Conservation (phyloP, 2,113 vertebrate species). For the Centropus bengalensis region DNA sequence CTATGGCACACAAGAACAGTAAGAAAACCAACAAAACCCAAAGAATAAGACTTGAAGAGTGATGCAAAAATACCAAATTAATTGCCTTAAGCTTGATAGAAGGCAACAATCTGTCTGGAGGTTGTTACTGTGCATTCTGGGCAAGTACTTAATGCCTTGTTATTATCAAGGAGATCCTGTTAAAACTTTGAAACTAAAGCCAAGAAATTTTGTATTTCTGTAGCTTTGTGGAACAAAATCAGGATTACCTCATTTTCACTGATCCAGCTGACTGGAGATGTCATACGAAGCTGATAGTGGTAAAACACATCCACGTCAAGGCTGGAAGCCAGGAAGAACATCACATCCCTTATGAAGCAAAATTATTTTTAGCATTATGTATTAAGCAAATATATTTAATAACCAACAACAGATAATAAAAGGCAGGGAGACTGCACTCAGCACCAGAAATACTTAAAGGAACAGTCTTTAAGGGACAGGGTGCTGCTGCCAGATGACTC, state of each 20-base stretch:
- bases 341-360: background rate
- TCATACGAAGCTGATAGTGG: background rate
- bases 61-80: background rate
- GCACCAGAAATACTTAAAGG: background rate
- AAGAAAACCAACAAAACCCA: background rate
- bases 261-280: background rate
- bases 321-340: background rate
- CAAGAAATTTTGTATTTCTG: background rate
- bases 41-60: background rate
- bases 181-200: background rate
- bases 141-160: background rate
- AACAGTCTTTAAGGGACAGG: background rate
- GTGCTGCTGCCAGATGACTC: background rate
- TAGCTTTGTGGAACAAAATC: background rate
- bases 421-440: background rate
- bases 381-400: background rate
- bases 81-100: background rate
- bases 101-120: background rate
- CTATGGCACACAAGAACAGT: background rate
- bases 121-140: background rate
- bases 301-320: background rate
- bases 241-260: background rate
- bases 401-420: background rate
- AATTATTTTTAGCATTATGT: background rate
- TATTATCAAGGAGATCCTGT: background rate